Evolutionary conservation across 2,797 vertebrate species (phyloP), one percentile per base, ranked within the genome.

Genomic region (Mergus octosetaceus): DNA sequence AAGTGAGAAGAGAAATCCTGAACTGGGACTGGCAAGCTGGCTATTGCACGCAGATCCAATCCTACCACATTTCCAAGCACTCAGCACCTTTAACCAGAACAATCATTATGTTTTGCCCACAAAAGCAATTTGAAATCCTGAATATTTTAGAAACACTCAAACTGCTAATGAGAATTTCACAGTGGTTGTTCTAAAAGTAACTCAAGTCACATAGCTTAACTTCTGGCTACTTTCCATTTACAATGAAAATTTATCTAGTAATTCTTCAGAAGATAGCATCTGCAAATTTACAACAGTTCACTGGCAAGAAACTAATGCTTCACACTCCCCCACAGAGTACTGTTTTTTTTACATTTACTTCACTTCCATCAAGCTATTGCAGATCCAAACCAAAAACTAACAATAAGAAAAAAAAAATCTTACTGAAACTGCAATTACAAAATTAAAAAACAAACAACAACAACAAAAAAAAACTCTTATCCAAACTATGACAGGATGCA

Each of bases 251-350:
- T 45, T 12, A 91, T 68, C 34, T 30, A 87, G 41, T 32, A 86
- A 83, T 58, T 69, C 49, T 70, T 49, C 17, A 58, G 49, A 54
- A 82, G 90, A 79, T 1, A 57, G 53, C 60, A 83, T 83, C 61
- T 89, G 62, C 77, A 93, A 65, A 78, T 72, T 72, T 56, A 1
- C 68, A 92, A 69, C 80, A 84, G 70, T 77, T 93, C 70, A 74
- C 53, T 94, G 93, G 56, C 56, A 89, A 79, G 74, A 87, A 94
- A 87, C 65, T 91, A 90, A 87, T 49, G 43, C 53, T 95, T 94
- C 81, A 64, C 61, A 95, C 89, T 91, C 87, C 91, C 71, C 75
- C 68, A 58, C 60, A 89, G 6, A 83, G 36, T 43, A 76, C 56
- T 87, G 77, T n/a, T n/a, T n/a, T n/a, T n/a, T n/a, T n/a, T n/a